phyloP scores from a whole-genome alignment of 1,140 invertebrate genomes.

The Fopius arisanus region DNA sequence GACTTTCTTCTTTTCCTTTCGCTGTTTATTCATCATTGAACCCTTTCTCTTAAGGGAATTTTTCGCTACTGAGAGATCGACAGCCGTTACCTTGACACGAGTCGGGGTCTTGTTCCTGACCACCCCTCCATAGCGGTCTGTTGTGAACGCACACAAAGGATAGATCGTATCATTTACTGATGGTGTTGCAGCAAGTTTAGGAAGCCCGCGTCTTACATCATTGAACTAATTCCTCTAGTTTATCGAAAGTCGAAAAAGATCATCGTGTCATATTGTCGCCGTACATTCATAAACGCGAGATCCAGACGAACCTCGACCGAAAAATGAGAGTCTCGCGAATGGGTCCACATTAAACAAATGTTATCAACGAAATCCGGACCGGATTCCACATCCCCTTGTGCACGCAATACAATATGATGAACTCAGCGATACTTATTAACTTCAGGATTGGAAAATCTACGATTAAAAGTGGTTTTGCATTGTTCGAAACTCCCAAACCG shows the following conservation, averaged over 20 bases:
- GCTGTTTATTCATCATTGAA: no score
- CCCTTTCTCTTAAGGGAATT: no score
- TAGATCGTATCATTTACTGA: no score
- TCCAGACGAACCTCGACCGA: background rate
- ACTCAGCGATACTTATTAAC: background rate
- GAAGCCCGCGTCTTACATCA: no score
- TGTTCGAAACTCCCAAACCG: background rate
- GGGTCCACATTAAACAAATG: background rate
- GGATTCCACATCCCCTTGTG: background rate
- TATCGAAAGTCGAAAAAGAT: background rate
- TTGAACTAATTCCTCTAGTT: no score
- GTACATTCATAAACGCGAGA: background rate
- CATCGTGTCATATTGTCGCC: background rate
- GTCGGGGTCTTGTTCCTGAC: no score
- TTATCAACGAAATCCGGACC: background rate
- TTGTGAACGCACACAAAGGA: no score
- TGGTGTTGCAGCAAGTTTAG: no score
- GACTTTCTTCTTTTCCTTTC: no score
- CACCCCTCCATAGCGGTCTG: no score
- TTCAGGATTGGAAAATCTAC: background rate
- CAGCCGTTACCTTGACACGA: no score
- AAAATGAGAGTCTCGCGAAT: background rate
- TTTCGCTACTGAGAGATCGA: no score
- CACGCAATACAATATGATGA: background rate
- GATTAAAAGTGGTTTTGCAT: background rate